These are phyloP conservation scores for Cephus sareptanus DNA, from an alignment of 2,888 invertebrate genomes.

Conservation along the genomic window DNA sequence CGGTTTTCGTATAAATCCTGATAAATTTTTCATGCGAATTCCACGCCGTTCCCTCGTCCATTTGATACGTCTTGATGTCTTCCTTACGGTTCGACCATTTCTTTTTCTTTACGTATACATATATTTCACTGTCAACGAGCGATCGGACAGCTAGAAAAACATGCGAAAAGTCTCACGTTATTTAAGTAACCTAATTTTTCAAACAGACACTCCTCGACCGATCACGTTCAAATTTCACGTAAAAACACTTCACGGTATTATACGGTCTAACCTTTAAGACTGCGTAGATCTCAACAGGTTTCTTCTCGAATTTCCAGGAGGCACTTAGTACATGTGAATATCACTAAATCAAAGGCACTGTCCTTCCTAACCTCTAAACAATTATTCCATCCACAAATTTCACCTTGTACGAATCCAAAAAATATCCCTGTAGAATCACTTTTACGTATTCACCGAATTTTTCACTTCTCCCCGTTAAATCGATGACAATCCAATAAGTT, in stretches of 20 bases:
- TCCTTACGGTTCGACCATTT: background rate
- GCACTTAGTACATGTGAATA: background rate
- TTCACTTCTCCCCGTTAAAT: background rate
- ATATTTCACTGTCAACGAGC: background rate
- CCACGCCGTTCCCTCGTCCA: background rate
- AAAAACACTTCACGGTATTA: background rate
- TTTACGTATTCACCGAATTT: background rate
- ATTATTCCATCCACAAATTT: background rate
- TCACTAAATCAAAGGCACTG: background rate
- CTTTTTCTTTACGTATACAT: background rate
- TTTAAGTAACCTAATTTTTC: background rate
- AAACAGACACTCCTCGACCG: background rate
- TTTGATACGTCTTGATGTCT: background rate
- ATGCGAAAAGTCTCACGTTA: background rate
- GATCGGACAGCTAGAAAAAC: background rate
- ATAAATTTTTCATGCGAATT: background rate
- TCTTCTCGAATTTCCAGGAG: background rate
- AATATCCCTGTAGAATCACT: background rate
- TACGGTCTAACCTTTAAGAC: background rate
- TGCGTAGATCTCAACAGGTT: background rate
- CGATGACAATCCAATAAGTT: background rate
- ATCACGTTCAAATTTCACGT: background rate
- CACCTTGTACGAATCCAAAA: background rate
- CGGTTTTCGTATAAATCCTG: constrained; percentile 36
- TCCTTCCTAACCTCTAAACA: background rate